Evolutionary conservation across 2,113 vertebrate genomes (phyloP), one percentile per base, ranked within the genome.

Genomic region (Nothocercus julius): DNA sequence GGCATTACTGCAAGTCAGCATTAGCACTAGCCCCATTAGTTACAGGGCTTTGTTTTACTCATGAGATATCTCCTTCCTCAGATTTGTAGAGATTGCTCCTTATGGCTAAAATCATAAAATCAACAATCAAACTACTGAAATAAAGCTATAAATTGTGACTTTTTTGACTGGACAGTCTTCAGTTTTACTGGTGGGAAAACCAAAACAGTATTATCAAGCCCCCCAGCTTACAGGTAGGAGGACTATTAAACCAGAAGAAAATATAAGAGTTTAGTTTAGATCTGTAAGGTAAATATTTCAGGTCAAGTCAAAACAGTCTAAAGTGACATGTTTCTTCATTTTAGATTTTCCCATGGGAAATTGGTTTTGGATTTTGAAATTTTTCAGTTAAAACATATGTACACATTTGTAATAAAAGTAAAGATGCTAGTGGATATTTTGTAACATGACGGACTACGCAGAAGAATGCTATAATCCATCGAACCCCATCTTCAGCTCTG

Each of bases 31-130:
- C 78, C 40, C 42, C 28, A 28, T 89, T 96, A 92, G 92, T 94
- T 96, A 85, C 30, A 82, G 32, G 88, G 47, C 70, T 70, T 63
- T 40, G 13, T 36, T 81, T 92, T 90, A 62, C 69, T 82, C 56
- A 54, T n/a, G 77, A 69, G 74, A 61, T 56, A 7, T 5, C 34
- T 67, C 32, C 79, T 75, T 84, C 42, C 81, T 94, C 47, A 47
- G 7, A 42, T 8, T 12, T 66, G 36, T 4, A 87, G 34, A 76
- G 38, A 73, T 11, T 51, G 12, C 44, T 80, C 68, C 9, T 49
- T 61, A 76, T 2, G 8, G 53, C 69, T 93, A 81, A 87, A 85
- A 62, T 83, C 62, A 59, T 12, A 38, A 70, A 36, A 36, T 36
- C 36, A 61, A 72, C 4, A 77, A 87, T 40, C 6, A 45, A 38